Evolutionary conservation across 2,888 invertebrate genomes (phyloP).

Genomic region (Agrochola macilenta): DNA sequence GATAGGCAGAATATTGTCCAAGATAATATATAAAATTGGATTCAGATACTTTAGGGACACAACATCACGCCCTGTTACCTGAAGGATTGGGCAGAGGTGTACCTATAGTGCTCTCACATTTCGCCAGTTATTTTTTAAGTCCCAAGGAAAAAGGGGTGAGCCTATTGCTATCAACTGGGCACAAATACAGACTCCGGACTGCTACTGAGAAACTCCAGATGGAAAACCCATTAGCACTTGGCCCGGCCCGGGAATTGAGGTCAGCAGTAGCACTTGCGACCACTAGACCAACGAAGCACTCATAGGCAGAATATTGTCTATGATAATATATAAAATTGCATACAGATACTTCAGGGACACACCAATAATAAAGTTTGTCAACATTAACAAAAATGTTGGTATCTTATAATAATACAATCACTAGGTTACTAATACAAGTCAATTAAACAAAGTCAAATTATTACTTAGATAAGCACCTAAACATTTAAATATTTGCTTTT

Average conservation of each 20-base stretch:
- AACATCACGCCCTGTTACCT: no score
- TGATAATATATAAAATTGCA: slow-evolving; percentile 11
- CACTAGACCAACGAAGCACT: no score
- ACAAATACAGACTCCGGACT: no score
- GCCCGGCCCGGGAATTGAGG: no score
- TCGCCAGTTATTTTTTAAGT: no score
- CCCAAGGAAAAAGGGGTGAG: no score
- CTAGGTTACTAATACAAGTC: slow-evolving; percentile 63
- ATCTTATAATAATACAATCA: slow-evolving; percentile 55
- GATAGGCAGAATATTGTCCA: slow-evolving; percentile 9
- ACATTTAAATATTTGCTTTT: slow-evolving; percentile 49
- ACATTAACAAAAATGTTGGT: slow-evolving; percentile 37
- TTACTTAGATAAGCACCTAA: slow-evolving; percentile 62
- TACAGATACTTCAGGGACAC: slow-evolving; percentile 21
- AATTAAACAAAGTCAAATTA: slow-evolving; percentile 60
- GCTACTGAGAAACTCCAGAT: no score
- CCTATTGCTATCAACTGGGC: no score
- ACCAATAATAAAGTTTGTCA: slow-evolving; percentile 31
- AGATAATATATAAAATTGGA: slow-evolving; percentile 10
- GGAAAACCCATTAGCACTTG: no score
- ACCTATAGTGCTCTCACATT: no score
- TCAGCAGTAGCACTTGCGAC: no score
- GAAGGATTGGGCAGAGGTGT: no score
- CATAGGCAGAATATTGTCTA: slow-evolving; percentile 11
- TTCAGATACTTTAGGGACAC: slow-evolving; percentile 20